Conservation (phyloP, 1,140 invertebrate genomes). For the Brachionus koreanus region DNA sequence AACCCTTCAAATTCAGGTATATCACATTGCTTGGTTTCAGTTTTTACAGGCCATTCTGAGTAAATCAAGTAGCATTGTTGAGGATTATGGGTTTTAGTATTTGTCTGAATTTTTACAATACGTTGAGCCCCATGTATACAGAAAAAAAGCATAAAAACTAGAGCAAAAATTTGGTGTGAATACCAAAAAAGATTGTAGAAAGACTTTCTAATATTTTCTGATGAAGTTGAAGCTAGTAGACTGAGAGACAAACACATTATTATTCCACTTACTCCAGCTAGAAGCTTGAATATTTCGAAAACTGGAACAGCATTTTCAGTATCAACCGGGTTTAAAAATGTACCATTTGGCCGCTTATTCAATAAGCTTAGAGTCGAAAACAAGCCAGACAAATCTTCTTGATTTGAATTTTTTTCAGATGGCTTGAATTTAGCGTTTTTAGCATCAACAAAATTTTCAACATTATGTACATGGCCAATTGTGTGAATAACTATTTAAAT, state of each 20-base stretch:
- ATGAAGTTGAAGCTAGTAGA: no score
- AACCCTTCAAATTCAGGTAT: constrained; percentile 21
- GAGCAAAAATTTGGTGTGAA: constrained; percentile 3
- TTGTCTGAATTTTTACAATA: constrained; percentile 22
- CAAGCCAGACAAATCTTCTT: constrained; percentile 16
- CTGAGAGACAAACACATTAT: constrained; percentile 54
- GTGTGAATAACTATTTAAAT: constrained; percentile 22
- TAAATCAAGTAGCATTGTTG: no score
- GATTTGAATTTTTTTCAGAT: not conserved
- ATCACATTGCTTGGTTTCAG: no score
- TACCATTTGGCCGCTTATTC: not conserved
- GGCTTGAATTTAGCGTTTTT: not conserved
- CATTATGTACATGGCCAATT: constrained; percentile 25
- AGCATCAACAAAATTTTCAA: constrained; percentile 18
- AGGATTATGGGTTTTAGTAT: constrained; percentile 32
- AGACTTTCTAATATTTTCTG: no score
- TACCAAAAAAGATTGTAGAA: no score
- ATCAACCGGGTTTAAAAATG: constrained; percentile 12
- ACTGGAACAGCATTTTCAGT: constrained; percentile 17
- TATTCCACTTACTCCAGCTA: constrained; percentile 54
- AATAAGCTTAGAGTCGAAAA: no score
- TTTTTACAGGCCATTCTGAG: no score
- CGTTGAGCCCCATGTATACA: constrained; percentile 14
- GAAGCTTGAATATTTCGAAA: constrained; percentile 47
- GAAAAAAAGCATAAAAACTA: not conserved